Evolutionary conservation across 2,113 vertebrate species (phyloP), one percentile per base, ranked within the genome.

Genomic region (Platichthys flesus): DNA sequence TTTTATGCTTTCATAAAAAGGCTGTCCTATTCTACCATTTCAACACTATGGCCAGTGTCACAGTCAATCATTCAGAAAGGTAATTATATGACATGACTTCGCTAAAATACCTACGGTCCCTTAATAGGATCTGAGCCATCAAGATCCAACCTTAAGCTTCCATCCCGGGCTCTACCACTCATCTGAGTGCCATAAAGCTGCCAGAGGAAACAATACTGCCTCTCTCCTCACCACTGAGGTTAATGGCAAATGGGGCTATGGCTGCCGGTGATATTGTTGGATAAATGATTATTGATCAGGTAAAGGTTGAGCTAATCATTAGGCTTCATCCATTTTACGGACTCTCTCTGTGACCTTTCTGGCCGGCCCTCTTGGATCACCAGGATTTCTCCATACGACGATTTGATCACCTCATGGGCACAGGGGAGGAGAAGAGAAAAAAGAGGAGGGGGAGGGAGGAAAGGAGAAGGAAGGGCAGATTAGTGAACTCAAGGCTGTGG

Each of bases 251-350:
- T 85, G 90, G 91, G 88, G 87, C 93, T 90, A 82, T 89, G 90
- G 93, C 90, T 93, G 91, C 86, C 72, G 86, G 91, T 89, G 90
- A 94, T 94, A 93, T 92, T 92, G 93, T 91, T 92, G 93, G 93
- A 94, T 94, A 93, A 95, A 95, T 95, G 93, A 95, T 95, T 95
- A 95, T 95, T 95, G 94, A 95, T 95, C 93, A 93, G 93, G 84
- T 94, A 95, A 95, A 94, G 94, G 94, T 95, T 95, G 94, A 95
- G 94, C 92, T 95, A 93, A 95, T 95, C 94, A 95, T 95, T 94
- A 94, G 94, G 92, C 93, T 93, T 95, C 93, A 95, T 95, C 92
- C 92, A 91, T 95, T 95, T 94, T 92, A 94, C 93, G 68, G 92
- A 94, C 92, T 94, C 91, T 88, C 85, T 88, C 75, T 0, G 56